Evolutionary conservation across 2,797 vertebrate species (phyloP), one percentile per base, ranked within the genome.

Genomic region (Potorous gilbertii): DNA sequence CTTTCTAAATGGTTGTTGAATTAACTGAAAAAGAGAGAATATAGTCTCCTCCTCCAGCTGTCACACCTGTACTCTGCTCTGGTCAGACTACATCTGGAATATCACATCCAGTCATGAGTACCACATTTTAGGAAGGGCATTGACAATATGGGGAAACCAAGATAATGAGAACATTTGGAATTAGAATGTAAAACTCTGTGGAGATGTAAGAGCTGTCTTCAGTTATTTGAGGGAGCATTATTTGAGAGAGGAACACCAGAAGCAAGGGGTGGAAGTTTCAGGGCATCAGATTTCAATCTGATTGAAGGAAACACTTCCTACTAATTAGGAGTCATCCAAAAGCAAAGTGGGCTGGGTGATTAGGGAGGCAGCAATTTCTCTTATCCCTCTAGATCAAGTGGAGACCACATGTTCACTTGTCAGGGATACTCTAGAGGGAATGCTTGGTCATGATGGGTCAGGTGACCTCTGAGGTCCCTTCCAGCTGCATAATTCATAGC

Each of bases 401-500:
- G 34, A 74, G 34, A 40, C 62, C 62, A 74, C 14, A 74, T 74
- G 34, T 6, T 40, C 62, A 74, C 62, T 40, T 21, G 14, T 74
- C 62, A 74, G 34, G 34, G 34, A 74, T 74, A 16, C 5, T n/a
- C 16, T n/a, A n/a, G 16, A 40, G 13, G 5, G 62, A 3, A 40
- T 40, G 16, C 62, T 74, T 74, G 62, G 34, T 74, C 62, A n/a
- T 74, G 13, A 14, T 74, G 34, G 59, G 62, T 74, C 34, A 40
- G 40, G 16, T 74, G 62, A 74, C 34, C 62, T 74, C 34, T 14
- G 16, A 1, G 34, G 62, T n/a, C 34, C 16, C 5, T 74, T 74
- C 34, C 34, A 74, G 21, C 34, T 74, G 5, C 62, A 92, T 59
- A 74, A 96, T 31, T 93, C 89, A 66, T 54, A 81, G 89, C 94